Evolutionary conservation across 2,888 invertebrate genomes (phyloP).

Genomic region (Eulithis testata): DNA sequence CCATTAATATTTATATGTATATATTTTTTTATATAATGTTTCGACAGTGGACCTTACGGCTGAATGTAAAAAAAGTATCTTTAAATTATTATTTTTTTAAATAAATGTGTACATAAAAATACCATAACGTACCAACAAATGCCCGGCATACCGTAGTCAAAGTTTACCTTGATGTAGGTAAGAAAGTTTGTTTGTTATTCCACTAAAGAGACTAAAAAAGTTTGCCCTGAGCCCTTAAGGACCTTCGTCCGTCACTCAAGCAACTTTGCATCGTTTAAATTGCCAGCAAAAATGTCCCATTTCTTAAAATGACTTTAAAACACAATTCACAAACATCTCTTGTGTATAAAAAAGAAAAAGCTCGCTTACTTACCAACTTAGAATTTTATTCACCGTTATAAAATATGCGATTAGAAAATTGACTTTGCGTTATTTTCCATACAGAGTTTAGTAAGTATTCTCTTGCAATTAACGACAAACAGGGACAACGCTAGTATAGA

Average conservation of each 20-base stretch:
- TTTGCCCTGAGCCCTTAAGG: conserved; percentile 16
- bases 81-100: too few species aligned
- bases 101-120: not conserved
- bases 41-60: not conserved
- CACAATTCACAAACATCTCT: too few species aligned
- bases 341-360: not conserved
- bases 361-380: too few species aligned
- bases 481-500: too few species aligned
- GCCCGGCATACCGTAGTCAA: conserved; percentile 20
- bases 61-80: too few species aligned
- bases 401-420: too few species aligned
- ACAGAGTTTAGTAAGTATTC: too few species aligned
- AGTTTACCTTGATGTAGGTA: conserved; percentile 29
- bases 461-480: too few species aligned
- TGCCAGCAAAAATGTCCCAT: conserved; percentile 6
- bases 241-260: conserved; percentile 18
- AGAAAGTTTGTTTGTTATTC: conserved; percentile 23
- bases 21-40: too few species aligned
- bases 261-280: conserved; percentile 18
- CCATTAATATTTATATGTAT: too few species aligned
- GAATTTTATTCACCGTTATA: too few species aligned
- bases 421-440: too few species aligned
- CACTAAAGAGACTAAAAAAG: conserved; percentile 19
- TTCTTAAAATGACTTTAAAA: not conserved
- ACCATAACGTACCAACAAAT: conserved; percentile 8